Evolutionary conservation across 23 tunicate genomes (phyloP).

Genomic region (Halocynthia roretzi): DNA sequence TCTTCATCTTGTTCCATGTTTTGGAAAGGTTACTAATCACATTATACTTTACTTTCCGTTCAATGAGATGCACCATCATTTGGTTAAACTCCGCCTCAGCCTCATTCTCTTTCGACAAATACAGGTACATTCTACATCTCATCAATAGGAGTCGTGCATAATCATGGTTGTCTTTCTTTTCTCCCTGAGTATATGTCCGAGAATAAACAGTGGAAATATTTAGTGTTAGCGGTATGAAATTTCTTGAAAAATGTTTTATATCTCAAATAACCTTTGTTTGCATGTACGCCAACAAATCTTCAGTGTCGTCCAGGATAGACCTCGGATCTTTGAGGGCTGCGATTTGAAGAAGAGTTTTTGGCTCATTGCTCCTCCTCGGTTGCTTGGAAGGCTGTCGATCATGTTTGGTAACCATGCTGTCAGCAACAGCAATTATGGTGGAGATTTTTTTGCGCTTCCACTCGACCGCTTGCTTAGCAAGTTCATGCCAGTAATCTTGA

Average conservation of each 20-base stretch:
- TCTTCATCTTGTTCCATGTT: constrained; percentile 26
- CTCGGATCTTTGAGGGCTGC: too few species aligned
- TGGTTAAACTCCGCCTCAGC: constrained; percentile 49
- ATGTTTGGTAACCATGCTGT: neutral
- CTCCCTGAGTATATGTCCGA: constrained; percentile 26
- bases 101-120: neutral
- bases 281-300: constrained; percentile 26
- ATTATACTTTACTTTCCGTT: constrained; percentile 48
- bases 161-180: constrained; percentile 34
- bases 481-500: constrained; percentile 31
- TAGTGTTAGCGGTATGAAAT: neutral
- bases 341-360: too few species aligned
- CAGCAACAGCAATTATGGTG: constrained; percentile 17
- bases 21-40: constrained; percentile 23
- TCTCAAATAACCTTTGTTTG: constrained; percentile 17
- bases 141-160: constrained; percentile 52
- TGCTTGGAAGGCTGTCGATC: too few species aligned
- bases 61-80: constrained; percentile 43
- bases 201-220: neutral
- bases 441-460: constrained; percentile 23
- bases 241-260: neutral
- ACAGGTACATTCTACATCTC: constrained; percentile 24
- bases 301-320: constrained; percentile 24
- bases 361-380: too few species aligned
- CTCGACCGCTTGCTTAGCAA: constrained; percentile 15